Base-by-base conservation (phyloP, 2,888 invertebrate species). In the Cosmia pyralina region DNA sequence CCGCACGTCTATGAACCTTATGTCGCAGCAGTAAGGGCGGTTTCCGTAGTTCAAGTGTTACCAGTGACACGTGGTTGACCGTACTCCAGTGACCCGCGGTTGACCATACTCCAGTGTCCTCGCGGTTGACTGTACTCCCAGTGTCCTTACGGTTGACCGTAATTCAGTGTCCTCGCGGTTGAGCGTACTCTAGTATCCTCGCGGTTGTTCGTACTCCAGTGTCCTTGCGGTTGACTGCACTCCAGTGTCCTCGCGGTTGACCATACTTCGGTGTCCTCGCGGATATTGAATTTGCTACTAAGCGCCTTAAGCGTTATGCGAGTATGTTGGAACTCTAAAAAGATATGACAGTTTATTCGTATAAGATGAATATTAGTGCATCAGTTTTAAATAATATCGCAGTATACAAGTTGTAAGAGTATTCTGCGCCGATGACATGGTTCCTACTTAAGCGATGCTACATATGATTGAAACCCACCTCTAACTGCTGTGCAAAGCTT, bases 401-500 rank as follows among this genome's bases (percentile, higher is more conserved):
- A 52, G 34, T 17, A 38, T 4, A 34, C 6, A 4, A 64, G 34
- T 15, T 34, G 6, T 50, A n/a, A n/a, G 19, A 63, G 13, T 62
- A 68, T 62, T 60, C 11, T 46, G 44, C n/a, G 17, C 10, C 15
- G 19, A 48, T 19, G 28, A n/a, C 10, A 48, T 34, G 10, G n/a
- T 34, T 15, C 10, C 8, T 38, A 38, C 10, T 10, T 46, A 71
- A 46, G 74, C 34, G 10, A 48, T 19, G 15, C 53, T 63, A 28
- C 28, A 3, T 28, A 38, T 15, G 19, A 55, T 55, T n/a, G 11
- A 41, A 64, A 58, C 41, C 57, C n/a, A 59, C 17, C 17, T 48
- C n/a, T 64, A 7, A 41, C 28, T 53, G 62, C 71, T 48, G 62
- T 41, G 76, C 57, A 28, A 13, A 63, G 7, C 28, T 58, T n/a